Percentiles rank a stretch among this genome's conserved stretches.
Evolutionary conservation across 1,140 invertebrate genomes (phyloP).

Genomic region (Drosophila watanabei): DNA sequence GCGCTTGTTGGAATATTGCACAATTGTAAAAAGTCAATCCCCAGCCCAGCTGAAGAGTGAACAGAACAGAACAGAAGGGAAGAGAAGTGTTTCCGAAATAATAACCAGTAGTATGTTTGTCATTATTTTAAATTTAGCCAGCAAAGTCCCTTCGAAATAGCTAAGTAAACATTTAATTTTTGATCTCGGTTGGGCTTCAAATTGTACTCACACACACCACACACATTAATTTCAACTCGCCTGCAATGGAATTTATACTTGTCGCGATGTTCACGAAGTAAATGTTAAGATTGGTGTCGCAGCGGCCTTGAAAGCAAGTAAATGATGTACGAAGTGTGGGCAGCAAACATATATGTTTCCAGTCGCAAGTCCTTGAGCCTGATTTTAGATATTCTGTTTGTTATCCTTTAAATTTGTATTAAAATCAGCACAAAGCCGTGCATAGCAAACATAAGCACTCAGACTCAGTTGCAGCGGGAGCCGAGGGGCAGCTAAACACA

Average conservation of each 20-base stretch:
- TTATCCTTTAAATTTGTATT: conserved; percentile 39
- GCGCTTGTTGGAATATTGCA: conserved; percentile 43
- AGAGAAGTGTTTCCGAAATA: conserved; percentile 21
- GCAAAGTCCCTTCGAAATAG: conserved; percentile 16
- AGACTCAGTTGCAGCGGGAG: background rate
- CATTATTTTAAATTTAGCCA: conserved; percentile 20
- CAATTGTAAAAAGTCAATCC: conserved; percentile 58
- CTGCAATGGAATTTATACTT: conserved; percentile 35
- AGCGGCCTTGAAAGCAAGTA: conserved; percentile 26
- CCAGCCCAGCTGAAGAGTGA: conserved; percentile 40
- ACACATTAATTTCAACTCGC: conserved; percentile 5
- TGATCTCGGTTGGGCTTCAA: conserved; percentile 43
- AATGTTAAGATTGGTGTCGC: conserved; percentile 32
- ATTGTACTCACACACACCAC: background rate
- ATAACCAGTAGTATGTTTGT: conserved; percentile 27
- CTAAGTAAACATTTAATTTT: conserved; percentile 14
- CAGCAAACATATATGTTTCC: conserved; percentile 3
- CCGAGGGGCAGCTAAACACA: background rate
- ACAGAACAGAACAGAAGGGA: background rate
- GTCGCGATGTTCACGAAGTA: conserved; percentile 21
- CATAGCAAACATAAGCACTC: conserved; percentile 15
- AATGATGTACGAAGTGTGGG: conserved; percentile 10
- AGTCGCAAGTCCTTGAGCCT: conserved; percentile 17
- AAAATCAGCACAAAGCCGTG: conserved; percentile 31
- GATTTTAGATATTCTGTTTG: conserved; percentile 37